Evolutionary conservation across 2,113 vertebrate species (phyloP), one percentile per base, ranked within the genome.

Genomic region (Sander vitreus): DNA sequence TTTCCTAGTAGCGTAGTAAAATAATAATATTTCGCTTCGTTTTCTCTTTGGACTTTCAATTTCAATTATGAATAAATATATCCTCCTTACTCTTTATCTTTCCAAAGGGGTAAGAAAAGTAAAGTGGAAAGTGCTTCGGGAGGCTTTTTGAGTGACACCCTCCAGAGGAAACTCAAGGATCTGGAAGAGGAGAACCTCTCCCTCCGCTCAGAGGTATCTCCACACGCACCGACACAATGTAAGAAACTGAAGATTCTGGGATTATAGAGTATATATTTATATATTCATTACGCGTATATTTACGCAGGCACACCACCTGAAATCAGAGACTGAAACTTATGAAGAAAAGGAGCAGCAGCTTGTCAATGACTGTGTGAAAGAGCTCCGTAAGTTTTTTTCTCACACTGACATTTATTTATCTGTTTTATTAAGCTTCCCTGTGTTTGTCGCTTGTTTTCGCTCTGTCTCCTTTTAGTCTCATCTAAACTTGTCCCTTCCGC

Each of bases 291-390:
- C n/a, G 27, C 4, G 4, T 71, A 2, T 39, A 43, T 25, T 14
- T 18, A 12, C 80, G 99, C 81, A 99, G 98, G 97, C 98, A 7
- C 96, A 95, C 83, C 97, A 99, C 72, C 95, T 99, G 81, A 97
- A 99, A 95, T 97, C 98, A 0, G 98, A 99, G 96, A 99, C 98
- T 0, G 98, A 99, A 92, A 98, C 95, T 0, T 99, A 97, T 0
- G 98, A 99, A 81, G 98, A 99, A 78, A 99, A 99, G 77, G 98
- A 99, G 68, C 98, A 99, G 87, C 98, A 99, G 80, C 96, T 99
- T 81, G 98, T 99, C 77, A 98, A 96, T 5, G 98, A 99, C 94
- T 99, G 98, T 10, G 98, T 99, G 15, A 98, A 98, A 87, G 98
- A 99, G 86, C 97, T 99, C 89, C 96, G 98, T 99, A 93, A 80